Evolutionary conservation across 2,888 invertebrate genomes (phyloP), one percentile per base, ranked within the genome.

Genomic region (Stenoptilia bipunctidactyla): DNA sequence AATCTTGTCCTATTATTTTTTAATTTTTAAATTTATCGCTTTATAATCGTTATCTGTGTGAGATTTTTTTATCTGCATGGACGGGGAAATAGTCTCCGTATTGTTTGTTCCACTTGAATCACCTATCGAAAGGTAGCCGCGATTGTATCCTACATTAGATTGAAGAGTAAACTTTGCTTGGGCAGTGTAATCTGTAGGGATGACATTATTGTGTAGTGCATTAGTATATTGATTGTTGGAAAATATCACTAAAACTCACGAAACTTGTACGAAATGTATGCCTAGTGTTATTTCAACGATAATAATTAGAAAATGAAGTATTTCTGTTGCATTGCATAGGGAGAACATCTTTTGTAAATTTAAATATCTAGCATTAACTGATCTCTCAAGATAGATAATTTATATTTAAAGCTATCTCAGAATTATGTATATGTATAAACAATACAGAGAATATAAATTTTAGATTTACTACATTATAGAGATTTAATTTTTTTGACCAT

Each of bases 371-470:
- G 76, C 70, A 65, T 79, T 72, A 76, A 79, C 79, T 82, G 82
- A 82, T 82, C 82, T 82, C 83, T 79, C 77, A 72, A 68, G 72
- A 74, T 80, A 74, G 72, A 74, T 80, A 74, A 74, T 79, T 79
- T 82, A 67, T 79, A 61, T 65, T 59, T 72, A 72, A 74, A 66
- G 58, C 70, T 80, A 73, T 79, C 70, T 75, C 76, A 70, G 64
- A 72, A 71, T 68, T 69, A 65, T 70, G 69, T 74, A 72, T 75
- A 68, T 77, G 75, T 77, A 74, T 71, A 76, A 76, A 79, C 75
- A 58, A 70, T 77, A 71, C 71, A 74, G 73, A 73, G 59, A 54
- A 67, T 75, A 74, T 73, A 72, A 66, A 71, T 59, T 64, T 68
- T 77, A 79, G 73, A 73, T 67, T 64, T 68, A 70, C 60, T 67